These are phyloP conservation scores for Calliphora vicina DNA, from an alignment of 1,140 invertebrate genomes.

Conservation along the genomic window DNA sequence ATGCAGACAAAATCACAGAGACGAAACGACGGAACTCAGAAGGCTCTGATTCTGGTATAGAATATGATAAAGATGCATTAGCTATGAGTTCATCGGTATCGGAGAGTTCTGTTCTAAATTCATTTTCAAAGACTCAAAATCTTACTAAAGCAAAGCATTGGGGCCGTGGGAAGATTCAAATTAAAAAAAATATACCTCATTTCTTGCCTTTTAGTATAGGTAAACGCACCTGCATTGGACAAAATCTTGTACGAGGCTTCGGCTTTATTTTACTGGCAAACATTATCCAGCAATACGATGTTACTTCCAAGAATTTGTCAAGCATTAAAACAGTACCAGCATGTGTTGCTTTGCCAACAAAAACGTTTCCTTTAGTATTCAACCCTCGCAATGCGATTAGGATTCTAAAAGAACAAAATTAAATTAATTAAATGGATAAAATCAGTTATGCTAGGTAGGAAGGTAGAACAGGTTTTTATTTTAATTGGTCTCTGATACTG, in stretches of 20 bases:
- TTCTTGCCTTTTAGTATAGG: slow-evolving; percentile 90
- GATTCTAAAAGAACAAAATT: background rate
- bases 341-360: slow-evolving; percentile 74
- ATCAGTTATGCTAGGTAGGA: background rate
- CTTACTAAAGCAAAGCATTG: background rate
- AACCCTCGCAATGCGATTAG: background rate
- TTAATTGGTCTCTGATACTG: background rate
- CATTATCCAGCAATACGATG: slow-evolving; percentile 77
- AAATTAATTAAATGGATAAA: background rate
- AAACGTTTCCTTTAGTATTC: slow-evolving; percentile 67
- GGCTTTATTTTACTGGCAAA: slow-evolving; percentile 77
- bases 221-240: slow-evolving; percentile 87
- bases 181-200: slow-evolving; percentile 70
- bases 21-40: slow-evolving; percentile 41
- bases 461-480: background rate
- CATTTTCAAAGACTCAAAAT: background rate
- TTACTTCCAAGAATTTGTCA: slow-evolving; percentile 67
- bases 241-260: slow-evolving; percentile 81
- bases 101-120: background rate
- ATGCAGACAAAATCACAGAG: background rate
- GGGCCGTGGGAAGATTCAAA: slow-evolving; percentile 25
- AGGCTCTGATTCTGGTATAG: slow-evolving; percentile 65
- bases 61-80: slow-evolving; percentile 60
- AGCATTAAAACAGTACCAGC: slow-evolving; percentile 69
- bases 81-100: background rate